A percentile compares a stretch with the other conserved stretches of the same genome.
phyloP scores from a whole-genome alignment of 2,888 invertebrate species.

The Ectemnius lituratus region DNA sequence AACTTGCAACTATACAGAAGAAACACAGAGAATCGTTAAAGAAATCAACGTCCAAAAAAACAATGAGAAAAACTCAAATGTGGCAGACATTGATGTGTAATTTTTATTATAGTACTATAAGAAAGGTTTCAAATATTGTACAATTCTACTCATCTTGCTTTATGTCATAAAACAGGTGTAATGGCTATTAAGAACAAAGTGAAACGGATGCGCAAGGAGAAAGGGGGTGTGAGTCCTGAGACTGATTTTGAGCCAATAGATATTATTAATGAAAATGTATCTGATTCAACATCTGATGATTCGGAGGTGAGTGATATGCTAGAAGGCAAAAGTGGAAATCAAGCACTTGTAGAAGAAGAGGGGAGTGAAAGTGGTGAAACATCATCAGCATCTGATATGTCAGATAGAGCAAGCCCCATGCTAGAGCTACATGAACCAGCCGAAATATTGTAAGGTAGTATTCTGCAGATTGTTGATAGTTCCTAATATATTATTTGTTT shows the following conservation, averaged over 20 bases:
- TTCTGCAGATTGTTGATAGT: too few species aligned
- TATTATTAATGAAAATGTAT: conserved; percentile 10
- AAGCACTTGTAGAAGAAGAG: too few species aligned
- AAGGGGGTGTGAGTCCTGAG: conserved; percentile 20
- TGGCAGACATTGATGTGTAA: conserved; percentile 68
- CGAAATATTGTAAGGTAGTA: too few species aligned
- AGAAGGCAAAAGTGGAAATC: too few species aligned
- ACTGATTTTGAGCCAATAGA: conserved; percentile 12
- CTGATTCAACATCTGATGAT: conserved; percentile 8
- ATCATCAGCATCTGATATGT: too few species aligned
- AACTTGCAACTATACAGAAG: conserved; percentile 64
- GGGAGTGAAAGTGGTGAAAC: too few species aligned
- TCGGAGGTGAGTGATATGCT: neutral
- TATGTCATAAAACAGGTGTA: conserved; percentile 58
- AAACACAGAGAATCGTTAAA: conserved; percentile 57
- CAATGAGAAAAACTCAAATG: conserved; percentile 61
- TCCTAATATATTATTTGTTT: too few species aligned
- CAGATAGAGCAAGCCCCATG: too few species aligned
- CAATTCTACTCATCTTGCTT: neutral
- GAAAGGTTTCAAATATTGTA: neutral
- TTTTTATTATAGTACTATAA: conserved; percentile 25
- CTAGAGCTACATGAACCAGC: too few species aligned
- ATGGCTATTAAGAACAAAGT: conserved; percentile 69
- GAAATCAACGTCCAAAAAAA: conserved; percentile 28
- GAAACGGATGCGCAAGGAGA: conserved; percentile 59